phyloP scores from a whole-genome alignment of 2,797 vertebrate species.

The Pachyuromys duprasi region DNA sequence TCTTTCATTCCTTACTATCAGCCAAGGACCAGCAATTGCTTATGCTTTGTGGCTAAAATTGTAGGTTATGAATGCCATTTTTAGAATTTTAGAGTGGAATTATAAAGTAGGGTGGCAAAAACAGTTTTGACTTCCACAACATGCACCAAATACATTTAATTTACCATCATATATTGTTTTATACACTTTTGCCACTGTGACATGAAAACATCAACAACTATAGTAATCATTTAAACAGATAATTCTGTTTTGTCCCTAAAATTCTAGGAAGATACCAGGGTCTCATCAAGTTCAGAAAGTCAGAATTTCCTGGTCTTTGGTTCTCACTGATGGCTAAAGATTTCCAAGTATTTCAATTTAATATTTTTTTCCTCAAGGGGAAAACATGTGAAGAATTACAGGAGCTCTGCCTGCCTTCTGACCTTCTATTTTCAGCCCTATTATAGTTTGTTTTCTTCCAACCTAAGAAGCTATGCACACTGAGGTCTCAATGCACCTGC shows the following conservation, averaged over 20 bases:
- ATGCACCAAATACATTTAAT: slow-evolving; percentile 1
- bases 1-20: neutral
- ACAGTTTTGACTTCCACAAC: neutral
- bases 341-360: neutral
- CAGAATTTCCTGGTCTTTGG: neutral
- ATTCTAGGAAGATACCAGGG: neutral
- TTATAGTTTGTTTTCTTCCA: neutral
- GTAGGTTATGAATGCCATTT: neutral
- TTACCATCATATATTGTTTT: neutral
- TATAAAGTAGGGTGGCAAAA: neutral
- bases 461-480: neutral
- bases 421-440: neutral
- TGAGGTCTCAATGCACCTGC: neutral
- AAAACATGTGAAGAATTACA: neutral
- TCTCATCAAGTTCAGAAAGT: neutral
- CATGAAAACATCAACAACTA: neutral
- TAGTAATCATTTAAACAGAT: neutral
- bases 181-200: neutral
- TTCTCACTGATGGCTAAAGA: neutral
- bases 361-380: neutral
- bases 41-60: neutral
- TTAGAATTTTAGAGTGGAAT: neutral
- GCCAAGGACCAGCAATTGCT: neutral
- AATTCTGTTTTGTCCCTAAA: neutral
- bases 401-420: neutral